Conservation (phyloP, 2,113 vertebrate genomes). For the Melospiza melodia region DNA sequence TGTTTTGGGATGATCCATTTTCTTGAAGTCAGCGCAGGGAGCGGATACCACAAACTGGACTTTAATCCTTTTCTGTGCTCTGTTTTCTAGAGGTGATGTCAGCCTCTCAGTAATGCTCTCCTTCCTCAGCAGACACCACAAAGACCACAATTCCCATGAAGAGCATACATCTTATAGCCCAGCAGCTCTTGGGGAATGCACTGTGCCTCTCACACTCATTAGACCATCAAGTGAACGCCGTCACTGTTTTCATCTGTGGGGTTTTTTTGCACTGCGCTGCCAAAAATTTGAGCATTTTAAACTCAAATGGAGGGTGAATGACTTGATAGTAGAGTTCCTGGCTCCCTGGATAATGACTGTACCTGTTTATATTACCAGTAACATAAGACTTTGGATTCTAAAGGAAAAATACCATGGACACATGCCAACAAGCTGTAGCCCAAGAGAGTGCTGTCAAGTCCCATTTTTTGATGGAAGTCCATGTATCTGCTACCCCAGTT, state of each 20-base stretch:
- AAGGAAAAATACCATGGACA: not conserved
- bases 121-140: not conserved
- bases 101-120: not conserved
- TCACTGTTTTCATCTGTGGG: not conserved
- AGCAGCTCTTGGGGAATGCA: not conserved
- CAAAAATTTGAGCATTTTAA: slow-evolving; percentile 1
- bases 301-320: not conserved
- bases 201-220: not conserved
- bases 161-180: not conserved
- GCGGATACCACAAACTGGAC: slow-evolving; percentile 2
- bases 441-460: not conserved
- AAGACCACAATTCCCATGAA: slow-evolving; percentile 41
- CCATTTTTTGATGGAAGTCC: not conserved
- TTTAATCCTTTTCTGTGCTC: not conserved
- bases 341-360: not conserved
- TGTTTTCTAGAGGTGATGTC: slow-evolving; percentile 43
- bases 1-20: slow-evolving; percentile 11
- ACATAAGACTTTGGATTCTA: not conserved
- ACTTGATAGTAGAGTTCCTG: not conserved
- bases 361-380: not conserved
- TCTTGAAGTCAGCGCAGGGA: not conserved
- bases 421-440: not conserved
- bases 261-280: not conserved
- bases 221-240: not conserved
- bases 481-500: not conserved